phyloP scores from a whole-genome alignment of 2,113 vertebrate species.

The Elaphurus davidianus region DNA sequence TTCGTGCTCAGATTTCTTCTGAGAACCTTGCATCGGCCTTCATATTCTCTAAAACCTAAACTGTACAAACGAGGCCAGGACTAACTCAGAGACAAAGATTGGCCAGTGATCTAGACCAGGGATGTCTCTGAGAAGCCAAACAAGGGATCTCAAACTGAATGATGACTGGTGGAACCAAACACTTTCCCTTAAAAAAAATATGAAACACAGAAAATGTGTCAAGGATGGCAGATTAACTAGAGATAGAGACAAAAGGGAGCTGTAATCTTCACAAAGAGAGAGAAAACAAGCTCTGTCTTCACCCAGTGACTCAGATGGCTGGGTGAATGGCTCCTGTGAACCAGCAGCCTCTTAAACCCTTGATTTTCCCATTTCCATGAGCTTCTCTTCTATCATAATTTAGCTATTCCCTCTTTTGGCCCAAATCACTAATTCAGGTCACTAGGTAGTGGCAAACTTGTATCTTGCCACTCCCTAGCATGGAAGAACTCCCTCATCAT shows the following conservation, averaged over 20 bases:
- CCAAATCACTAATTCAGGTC: neutral
- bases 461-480: neutral
- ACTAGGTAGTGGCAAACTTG: neutral
- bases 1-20: neutral
- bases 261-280: neutral
- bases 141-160: neutral
- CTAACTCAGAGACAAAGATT: neutral
- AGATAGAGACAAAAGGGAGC: neutral
- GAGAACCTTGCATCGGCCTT: neutral
- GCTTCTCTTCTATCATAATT: neutral
- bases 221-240: neutral
- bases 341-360: neutral
- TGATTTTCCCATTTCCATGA: neutral
- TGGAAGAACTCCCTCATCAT: neutral
- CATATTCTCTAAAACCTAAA: neutral
- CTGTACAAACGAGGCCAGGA: neutral
- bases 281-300: neutral
- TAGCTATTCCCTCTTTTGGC: neutral
- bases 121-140: neutral
- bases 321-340: neutral
- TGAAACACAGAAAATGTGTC: neutral
- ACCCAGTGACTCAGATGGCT: neutral
- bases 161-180: neutral
- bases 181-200: neutral
- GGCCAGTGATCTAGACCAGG: neutral